Conservation (phyloP, 2,113 vertebrate genomes). For the Ptilonorhynchus violaceus region DNA sequence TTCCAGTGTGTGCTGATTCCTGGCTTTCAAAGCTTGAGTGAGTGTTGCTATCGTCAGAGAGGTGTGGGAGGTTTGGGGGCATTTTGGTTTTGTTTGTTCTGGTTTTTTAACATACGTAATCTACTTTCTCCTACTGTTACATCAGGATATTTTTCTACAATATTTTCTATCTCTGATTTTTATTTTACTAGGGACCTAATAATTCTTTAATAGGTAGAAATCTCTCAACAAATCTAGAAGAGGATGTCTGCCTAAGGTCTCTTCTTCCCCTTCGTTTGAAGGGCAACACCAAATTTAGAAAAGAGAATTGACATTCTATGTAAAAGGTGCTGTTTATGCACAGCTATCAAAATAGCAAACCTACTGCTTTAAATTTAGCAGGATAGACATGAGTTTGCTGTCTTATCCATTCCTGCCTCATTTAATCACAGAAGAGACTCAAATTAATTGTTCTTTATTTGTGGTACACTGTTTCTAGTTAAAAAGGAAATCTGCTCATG, state of each 20-base stretch:
- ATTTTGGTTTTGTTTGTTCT: neutral
- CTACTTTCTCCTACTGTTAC: neutral
- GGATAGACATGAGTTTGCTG: neutral
- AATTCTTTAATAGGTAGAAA: neutral
- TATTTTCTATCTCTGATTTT: neutral
- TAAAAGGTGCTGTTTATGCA: neutral
- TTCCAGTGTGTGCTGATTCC: neutral
- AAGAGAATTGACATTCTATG: neutral
- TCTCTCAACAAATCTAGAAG: neutral
- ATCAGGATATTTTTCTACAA: neutral
- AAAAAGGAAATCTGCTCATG: neutral
- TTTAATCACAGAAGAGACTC: neutral
- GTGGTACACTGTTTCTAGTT: neutral
- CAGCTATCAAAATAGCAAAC: neutral
- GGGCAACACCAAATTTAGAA: neutral
- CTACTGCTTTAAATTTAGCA: neutral
- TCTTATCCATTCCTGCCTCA: neutral
- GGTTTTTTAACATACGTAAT: neutral
- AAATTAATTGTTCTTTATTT: neutral
- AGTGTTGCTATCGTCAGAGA: neutral
- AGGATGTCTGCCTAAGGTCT: neutral
- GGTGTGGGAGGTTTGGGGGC: fast-evolving
- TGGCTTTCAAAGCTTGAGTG: neutral
- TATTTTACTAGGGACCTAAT: neutral
- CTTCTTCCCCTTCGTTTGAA: neutral